Conservation (phyloP, 23 tunicate species). For the Halocynthia roretzi region DNA sequence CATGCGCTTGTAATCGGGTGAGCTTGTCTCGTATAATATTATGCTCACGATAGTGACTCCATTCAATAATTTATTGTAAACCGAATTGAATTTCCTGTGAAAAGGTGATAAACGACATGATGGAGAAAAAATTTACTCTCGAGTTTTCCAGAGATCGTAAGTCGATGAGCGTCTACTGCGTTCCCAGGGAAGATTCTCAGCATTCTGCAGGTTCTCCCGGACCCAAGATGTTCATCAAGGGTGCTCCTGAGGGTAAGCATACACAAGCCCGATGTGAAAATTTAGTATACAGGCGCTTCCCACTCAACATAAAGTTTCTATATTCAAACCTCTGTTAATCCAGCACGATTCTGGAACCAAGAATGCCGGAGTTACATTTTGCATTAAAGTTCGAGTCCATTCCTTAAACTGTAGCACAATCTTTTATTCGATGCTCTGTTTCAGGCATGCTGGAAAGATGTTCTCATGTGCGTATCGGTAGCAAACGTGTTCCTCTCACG, state of each 20-base stretch:
- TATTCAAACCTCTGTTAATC: too few relatives aligned
- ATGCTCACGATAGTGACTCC: background rate
- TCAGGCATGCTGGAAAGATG: constrained; percentile 78
- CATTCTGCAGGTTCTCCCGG: constrained; percentile 14
- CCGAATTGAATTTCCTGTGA: background rate
- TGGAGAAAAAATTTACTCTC: constrained; percentile 77
- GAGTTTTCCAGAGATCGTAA: constrained; percentile 97
- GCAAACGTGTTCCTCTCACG: constrained; percentile 43
- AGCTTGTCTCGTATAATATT: background rate
- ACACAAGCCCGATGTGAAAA: too few relatives aligned
- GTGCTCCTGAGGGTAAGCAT: constrained; percentile 95
- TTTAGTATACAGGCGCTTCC: too few relatives aligned
- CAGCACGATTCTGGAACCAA: background rate
- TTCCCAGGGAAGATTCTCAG: constrained; percentile 20
- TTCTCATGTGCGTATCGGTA: constrained; percentile 71
- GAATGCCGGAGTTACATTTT: too few relatives aligned
- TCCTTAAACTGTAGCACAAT: background rate
- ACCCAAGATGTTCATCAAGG: constrained; percentile 87
- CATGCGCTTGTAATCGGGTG: constrained; percentile 13
- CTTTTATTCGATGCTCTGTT: background rate
- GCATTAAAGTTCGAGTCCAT: too few relatives aligned
- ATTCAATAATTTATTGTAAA: background rate
- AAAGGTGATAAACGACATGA: constrained; percentile 49
- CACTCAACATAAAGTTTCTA: too few relatives aligned
- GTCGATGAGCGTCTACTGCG: constrained; percentile 95